Base-by-base conservation (phyloP, 2,113 vertebrate genomes). In the Entelurus aequoreus region DNA sequence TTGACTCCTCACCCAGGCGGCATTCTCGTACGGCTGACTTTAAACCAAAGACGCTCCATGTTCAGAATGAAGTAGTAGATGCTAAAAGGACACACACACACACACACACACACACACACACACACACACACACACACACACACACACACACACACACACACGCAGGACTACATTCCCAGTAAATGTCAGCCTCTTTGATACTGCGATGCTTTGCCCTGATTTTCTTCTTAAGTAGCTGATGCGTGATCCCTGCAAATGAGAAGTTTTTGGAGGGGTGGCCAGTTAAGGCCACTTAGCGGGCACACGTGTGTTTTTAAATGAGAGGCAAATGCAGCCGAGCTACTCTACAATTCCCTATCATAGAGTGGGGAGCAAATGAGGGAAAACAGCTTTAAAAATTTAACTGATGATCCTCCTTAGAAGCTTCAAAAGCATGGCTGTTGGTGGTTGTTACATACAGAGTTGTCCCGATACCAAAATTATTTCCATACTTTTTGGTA, bases 141-240 rank as follows among this genome's bases (percentile, higher is more conserved):
- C 28, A 28, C 28, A 77, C 64, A 55, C 38, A 62, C 58, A 55
- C 51, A 38, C 48, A 57, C 51, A 52, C 62, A 63, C 64, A 53
- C 56, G 61, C 61, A 44, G 55, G 55, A 73, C 59, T 84, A 66
- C 69, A 66, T 72, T 78, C 70, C 63, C 37, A 72, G 73, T 83
- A 87, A 87, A 86, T 88, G 87, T 87, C 87, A 84, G 62, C 77
- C 84, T 84, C 70, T 80, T 87, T 88, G 79, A 87, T 85, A 86
- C 87, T 85, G 84, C 71, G 77, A 84, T 75, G 76, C 69, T 66
- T 80, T 66, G 66, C 73, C 56, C 71, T 75, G 84, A 81, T 57
- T 85, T 88, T 78, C 77, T 81, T 46, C 79, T 28, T 73, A 74
- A 84, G 78, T 70, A 79, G 76, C 75, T 84, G 81, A 88, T 79